Evolutionary conservation across 2,888 invertebrate genomes (phyloP), one percentile per base, ranked within the genome.

Genomic region (Drosophila subsilvestris): DNA sequence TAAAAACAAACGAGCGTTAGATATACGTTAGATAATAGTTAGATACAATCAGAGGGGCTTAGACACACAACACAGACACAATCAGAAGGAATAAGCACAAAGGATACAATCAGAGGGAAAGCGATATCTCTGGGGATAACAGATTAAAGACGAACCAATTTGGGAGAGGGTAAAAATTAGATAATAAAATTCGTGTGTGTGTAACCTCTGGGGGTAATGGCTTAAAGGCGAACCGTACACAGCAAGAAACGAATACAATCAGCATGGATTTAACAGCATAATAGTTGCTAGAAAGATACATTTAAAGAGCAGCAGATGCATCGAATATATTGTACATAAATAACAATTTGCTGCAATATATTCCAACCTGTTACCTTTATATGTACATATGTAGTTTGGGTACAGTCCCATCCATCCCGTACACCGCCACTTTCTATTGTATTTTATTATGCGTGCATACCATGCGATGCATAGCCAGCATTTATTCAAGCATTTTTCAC

Each of bases 1-100:
- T 14, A 6, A 37, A 47, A 47, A 45, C 47, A 32, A 51, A 53
- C 54, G 37, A 48, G 18, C 29, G 54, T 43, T 48, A 54, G 54
- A 48, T 48, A 54, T 54, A 18, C 42, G 29, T 22, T 48, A n/a
- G 20, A 54, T 68, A 43, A 54, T 43, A 25, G 42, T 68, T 22
- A 18, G 29, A 66, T 53, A 22, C 37, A 53, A 29, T 37, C 14
- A 14, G 14, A 37, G 37, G 37, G 7, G n/a, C 37, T 37, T 37
- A 49, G 27, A 29, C 10, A 6, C 27, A n/a, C 17, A 18, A 9
- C 49, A 9, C 17, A 18, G 18, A 51, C 22, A 51, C 67, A 67
- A 54, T 54, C 51, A n/a, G n/a, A n/a, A 45, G 8, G 20, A 50
- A 32, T 32, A 50, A 51, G 8, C 37, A 5, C 2, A 14, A 20